Base-by-base conservation (phyloP, 2,113 vertebrate genomes). In the Nesoenas mayeri region DNA sequence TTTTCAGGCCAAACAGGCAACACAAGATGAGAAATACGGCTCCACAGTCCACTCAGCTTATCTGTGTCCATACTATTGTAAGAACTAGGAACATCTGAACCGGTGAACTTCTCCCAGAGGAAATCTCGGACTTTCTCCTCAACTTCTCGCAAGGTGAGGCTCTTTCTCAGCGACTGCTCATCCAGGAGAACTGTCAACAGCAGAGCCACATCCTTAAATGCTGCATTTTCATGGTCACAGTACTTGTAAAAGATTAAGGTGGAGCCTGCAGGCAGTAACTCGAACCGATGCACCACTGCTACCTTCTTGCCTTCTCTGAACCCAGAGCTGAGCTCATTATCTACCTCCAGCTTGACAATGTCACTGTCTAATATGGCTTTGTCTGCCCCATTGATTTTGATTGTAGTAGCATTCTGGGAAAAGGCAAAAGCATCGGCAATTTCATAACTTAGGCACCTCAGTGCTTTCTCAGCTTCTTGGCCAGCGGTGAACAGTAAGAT, bases 231-330 rank as follows among this genome's bases (percentile, higher is more conserved):
- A 4, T 99, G 99, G 93, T 99, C 99, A 66, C 99, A 99, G 79
- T 99, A 99, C 95, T 99, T 99, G 89, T 99, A 99, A 75, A 99
- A 99, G 94, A 99, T 99, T 3, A 99, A 88, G 2, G 99, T 98
- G 85, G 99, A 99, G 48, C 98, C 98, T 19, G 99, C 99, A 13
- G 99, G 99, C 72, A 99, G 97, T 1, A 98, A 98, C 83, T 99
- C 99, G 1, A 99, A 98, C 12, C 98, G 98, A 77, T 99, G 98
- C 26, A 99, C 98, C 88, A 99, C 98, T 0, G 99, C 99, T 40
- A 98, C 98, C 2, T 97, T 98, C 94, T 97, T 98, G 89, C 98
- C 98, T 17, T 97, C 96, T 5, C 38, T 96, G 85, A 99, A 99
- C 0, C 98, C 99, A 17, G 78, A 79, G 73, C 94, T 98, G 83